Base-by-base conservation (phyloP, 2,888 invertebrate species). In the Drosophila eohydei region DNA sequence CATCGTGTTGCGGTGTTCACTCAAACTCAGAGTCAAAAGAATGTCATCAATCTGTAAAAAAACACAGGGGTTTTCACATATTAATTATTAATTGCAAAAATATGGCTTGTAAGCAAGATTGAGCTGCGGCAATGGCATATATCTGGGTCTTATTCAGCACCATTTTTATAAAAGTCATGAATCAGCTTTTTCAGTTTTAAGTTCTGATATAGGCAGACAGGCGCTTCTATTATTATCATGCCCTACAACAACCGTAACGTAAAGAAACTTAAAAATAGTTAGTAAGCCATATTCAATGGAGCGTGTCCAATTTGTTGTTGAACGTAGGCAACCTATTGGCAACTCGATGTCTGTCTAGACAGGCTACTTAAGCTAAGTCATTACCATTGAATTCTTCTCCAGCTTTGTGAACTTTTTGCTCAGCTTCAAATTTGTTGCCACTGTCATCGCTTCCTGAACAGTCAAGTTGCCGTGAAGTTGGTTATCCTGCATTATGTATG, bases 401-500 rank as follows among this genome's bases (percentile, higher is more conserved):
- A 93, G 93, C 78, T 94, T 94, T 26, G 94, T 93, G 77, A 97
- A 95, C 59, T 95, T 95, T 56, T 95, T 95, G 54, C 97, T 96
- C 67, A 98, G 94, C 92, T 98, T 98, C 50, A 99, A 94, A 81
- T 96, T 96, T 2, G 98, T 96, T 8, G 98, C 98, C 40, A 98
- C 98, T 81, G 95, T 95, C 98, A 99, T 98, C 36, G 98, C 97
- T 93, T 99, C 98, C 89, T 96, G 96, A 4, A 98, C 98, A 0
- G 97, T 97, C 78, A 99, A 94, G 94, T 98, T 98, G 0, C 96
- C 96, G 89, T 98, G 96, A 50, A 98, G 94, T 92, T 97, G 97
- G 93, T 97, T 97, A 91, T 97, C 97, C 93, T 99, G 98, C 98
- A 98, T 93, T 92, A 99, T 99, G 93, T 98, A 98, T 90, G 97